Conservation (phyloP, 2,797 vertebrate genomes). For the Myotis daubentonii region DNA sequence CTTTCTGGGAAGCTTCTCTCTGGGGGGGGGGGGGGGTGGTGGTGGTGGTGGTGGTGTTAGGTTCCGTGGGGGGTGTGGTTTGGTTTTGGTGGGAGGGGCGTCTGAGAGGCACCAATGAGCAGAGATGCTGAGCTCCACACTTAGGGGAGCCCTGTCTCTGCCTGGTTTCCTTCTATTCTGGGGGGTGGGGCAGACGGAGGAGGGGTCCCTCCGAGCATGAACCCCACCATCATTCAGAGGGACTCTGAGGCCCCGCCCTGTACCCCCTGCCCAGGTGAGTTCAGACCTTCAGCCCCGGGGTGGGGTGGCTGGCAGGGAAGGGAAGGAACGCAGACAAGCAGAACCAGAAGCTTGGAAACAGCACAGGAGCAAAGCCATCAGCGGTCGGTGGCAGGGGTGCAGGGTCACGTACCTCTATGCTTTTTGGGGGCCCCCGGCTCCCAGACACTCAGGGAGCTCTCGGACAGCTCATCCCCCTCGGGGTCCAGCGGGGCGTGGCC, state of each 20-base stretch:
- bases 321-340: neutral
- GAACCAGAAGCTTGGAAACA: neutral
- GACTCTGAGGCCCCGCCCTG: accelerated
- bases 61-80: too few relatives aligned
- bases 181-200: neutral
- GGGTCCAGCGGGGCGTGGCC: conserved; percentile 84
- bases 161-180: neutral
- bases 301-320: neutral
- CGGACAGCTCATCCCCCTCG: conserved; percentile 88
- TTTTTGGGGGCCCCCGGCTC: conserved; percentile 92
- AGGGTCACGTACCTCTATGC: conserved; percentile 89
- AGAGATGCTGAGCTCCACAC: accelerated
- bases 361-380: neutral
- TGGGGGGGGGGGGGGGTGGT: accelerated
- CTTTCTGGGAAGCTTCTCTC: neutral
- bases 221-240: neutral
- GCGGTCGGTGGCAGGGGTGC: neutral
- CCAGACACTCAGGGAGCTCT: conserved; percentile 92
- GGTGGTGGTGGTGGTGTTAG: accelerated
- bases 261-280: neutral
- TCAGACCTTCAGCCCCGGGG: too few relatives aligned
- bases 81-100: neutral
- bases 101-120: neutral
- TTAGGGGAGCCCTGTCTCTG: accelerated
- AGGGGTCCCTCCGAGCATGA: neutral